Conservation (phyloP, 2,113 vertebrate species). For the Pavo muticus region DNA sequence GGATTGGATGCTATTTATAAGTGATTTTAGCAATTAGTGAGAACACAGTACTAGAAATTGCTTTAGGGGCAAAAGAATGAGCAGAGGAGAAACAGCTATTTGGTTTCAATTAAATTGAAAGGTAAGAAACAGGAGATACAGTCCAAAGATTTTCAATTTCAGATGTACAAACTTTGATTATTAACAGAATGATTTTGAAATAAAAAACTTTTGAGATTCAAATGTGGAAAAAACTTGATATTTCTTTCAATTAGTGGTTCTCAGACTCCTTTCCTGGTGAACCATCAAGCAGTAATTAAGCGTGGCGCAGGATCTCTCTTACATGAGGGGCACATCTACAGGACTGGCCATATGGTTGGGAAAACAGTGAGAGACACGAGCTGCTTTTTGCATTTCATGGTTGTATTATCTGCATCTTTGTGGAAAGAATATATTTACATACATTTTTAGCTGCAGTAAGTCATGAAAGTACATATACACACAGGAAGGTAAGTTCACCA, state of each 20-base stretch:
- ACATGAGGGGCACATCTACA: not conserved
- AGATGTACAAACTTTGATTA: not conserved
- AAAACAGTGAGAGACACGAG: not conserved
- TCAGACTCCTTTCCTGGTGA: not conserved
- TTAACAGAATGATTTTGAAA: not conserved
- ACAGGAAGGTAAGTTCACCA: not conserved
- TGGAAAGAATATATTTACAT: not conserved
- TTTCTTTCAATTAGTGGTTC: not conserved
- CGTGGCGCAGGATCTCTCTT: not conserved
- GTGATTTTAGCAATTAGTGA: slow-evolving; percentile 11
- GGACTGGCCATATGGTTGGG: not conserved
- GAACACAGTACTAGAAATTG: not conserved
- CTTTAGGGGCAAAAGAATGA: slow-evolving; percentile 13
- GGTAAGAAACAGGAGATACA: not conserved
- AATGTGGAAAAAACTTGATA: not conserved
- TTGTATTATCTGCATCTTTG: not conserved
- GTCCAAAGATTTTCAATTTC: not conserved
- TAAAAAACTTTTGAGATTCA: not conserved
- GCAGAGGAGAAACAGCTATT: not conserved
- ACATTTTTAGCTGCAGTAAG: not conserved
- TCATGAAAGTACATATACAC: not conserved
- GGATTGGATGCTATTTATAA: not conserved
- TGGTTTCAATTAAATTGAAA: slow-evolving; percentile 13
- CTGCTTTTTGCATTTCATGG: not conserved
- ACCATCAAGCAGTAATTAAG: not conserved